A percentile compares a stretch with the other conserved stretches of the same genome.
Evolutionary conservation across 2,888 invertebrate species (phyloP).

Genomic region (Lithophane ornitopus): DNA sequence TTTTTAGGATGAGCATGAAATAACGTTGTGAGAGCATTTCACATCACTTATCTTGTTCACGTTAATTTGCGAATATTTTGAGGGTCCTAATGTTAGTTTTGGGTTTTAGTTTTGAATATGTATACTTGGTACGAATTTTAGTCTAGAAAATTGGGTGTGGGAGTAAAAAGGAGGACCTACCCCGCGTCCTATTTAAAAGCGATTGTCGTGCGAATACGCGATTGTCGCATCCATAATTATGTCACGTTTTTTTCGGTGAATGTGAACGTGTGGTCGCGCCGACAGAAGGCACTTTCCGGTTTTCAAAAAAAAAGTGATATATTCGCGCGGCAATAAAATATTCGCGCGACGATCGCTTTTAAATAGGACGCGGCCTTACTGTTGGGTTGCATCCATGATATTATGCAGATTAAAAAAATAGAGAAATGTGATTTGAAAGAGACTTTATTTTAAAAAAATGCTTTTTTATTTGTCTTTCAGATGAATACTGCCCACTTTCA

Average conservation of each 20-base stretch:
- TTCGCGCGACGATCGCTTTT: too few species aligned
- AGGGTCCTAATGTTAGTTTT: constrained; percentile 47
- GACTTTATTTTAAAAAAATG: background rate
- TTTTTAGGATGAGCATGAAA: constrained; percentile 67
- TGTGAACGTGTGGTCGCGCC: too few species aligned
- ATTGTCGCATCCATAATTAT: too few species aligned
- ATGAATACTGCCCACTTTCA: background rate
- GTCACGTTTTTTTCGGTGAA: too few species aligned
- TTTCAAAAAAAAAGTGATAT: too few species aligned
- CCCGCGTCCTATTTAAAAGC: too few species aligned
- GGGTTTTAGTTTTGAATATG: constrained; percentile 28
- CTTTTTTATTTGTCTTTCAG: too few species aligned
- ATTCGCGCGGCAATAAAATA: too few species aligned
- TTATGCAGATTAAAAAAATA: background rate
- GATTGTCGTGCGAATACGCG: too few species aligned
- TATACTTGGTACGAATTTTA: constrained; percentile 3
- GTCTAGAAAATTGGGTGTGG: background rate
- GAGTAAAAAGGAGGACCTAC: background rate
- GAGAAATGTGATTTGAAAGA: background rate
- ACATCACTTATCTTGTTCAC: constrained; percentile 42
- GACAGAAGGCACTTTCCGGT: too few species aligned
- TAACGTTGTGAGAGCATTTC: constrained; percentile 52
- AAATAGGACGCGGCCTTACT: background rate
- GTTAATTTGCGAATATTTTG: constrained; percentile 51
- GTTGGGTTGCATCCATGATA: background rate